phyloP scores from a whole-genome alignment of 2,888 invertebrate genomes.

The Molanna angustata region DNA sequence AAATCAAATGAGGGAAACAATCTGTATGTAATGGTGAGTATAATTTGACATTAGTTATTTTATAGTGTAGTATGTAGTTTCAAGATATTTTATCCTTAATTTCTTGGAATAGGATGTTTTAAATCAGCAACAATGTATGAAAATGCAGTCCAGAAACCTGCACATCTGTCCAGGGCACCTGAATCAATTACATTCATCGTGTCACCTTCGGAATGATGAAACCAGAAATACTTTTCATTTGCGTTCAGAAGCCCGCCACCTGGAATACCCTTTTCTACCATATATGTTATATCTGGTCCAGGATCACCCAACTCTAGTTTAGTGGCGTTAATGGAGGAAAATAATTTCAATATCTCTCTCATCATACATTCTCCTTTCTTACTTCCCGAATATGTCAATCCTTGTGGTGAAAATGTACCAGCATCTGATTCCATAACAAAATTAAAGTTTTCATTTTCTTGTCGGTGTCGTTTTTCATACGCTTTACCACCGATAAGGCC shows the following conservation, averaged over 20 bases:
- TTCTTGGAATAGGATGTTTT: constrained; percentile 53
- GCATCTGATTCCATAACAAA: constrained; percentile 71
- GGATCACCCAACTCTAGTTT: constrained; percentile 45
- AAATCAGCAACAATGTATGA: constrained; percentile 66
- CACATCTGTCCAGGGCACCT: constrained; percentile 58
- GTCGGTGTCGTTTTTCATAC: constrained; percentile 54
- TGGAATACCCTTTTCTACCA: constrained; percentile 59
- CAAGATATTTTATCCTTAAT: too few species aligned
- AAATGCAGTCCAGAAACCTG: constrained; percentile 65
- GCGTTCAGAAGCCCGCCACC: constrained; percentile 59
- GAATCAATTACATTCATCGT: constrained; percentile 64
- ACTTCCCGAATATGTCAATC: constrained; percentile 58
- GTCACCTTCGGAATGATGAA: constrained; percentile 67
- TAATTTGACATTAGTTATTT: too few species aligned
- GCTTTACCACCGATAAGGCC: constrained; percentile 59
- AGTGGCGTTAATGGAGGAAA: constrained; percentile 59
- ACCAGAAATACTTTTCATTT: constrained; percentile 58
- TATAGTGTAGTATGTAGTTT: too few species aligned
- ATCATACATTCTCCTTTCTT: constrained; percentile 57
- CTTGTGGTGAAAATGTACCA: constrained; percentile 65
- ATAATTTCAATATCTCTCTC: constrained; percentile 55
- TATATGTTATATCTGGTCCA: constrained; percentile 61
- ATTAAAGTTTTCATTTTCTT: constrained; percentile 53
- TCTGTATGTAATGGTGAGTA: too few species aligned
- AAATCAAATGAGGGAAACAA: too few species aligned